These are phyloP conservation scores for Asarcornis scutulata DNA, from an alignment of 2,113 vertebrate species.

Conservation along the genomic window DNA sequence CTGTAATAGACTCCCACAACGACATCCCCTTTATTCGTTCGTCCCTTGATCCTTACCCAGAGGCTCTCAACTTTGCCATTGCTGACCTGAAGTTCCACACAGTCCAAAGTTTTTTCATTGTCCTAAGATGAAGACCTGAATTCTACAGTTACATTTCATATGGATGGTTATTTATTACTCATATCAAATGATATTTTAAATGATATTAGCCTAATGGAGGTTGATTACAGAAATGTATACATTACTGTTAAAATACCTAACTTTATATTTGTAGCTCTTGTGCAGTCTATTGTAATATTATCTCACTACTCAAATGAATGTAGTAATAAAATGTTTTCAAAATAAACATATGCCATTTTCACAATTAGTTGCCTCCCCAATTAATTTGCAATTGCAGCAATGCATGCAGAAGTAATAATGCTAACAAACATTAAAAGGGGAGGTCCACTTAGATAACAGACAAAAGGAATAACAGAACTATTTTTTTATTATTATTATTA, in stretches of 20 bases:
- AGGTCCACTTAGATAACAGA: background rate
- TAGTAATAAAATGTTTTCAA: background rate
- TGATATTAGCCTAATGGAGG: background rate
- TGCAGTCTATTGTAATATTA: background rate
- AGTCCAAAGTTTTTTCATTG: background rate
- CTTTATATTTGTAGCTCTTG: background rate
- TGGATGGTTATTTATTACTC: background rate
- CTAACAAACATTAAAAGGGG: background rate
- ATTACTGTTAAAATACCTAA: background rate
- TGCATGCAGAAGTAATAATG: rapidly evolving
- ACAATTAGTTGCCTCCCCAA: no score
- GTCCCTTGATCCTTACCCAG: no score
- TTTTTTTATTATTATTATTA: background rate
- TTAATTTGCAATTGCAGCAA: background rate
- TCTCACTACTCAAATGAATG: background rate
- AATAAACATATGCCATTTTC: rapidly evolving
- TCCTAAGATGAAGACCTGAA: background rate
- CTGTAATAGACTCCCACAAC: no score
- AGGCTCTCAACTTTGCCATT: no score
- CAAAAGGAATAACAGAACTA: background rate
- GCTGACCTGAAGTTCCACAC: no score
- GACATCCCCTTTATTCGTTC: no score
- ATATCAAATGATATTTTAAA: background rate
- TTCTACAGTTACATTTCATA: background rate
- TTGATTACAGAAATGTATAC: background rate